Evolutionary conservation across 30 jellyfish, hydroid and myxozoan species (phyloP), one percentile per base, ranked within the genome.

Genomic region (Mastigias papua): DNA sequence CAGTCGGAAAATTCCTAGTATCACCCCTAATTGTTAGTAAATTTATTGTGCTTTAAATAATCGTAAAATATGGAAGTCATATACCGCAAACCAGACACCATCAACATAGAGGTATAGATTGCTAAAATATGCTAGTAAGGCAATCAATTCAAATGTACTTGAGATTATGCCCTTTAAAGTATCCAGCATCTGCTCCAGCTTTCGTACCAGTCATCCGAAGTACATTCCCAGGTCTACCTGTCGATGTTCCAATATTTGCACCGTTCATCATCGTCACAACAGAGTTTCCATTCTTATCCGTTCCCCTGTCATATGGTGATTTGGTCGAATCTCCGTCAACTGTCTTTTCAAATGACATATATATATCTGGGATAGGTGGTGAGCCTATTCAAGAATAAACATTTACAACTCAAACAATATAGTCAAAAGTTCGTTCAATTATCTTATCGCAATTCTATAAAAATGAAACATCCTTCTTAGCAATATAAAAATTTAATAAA

Each of bases 171-270:
- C 23, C 58, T 0, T 61, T 22, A 20, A 84, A 84, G 75, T 71
- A 28, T 2, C 93, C 93, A 30, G 58, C 74, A 32, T 16, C 62
- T 20, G 93, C 93, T 2, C 87, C 86, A 20, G 93, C 93, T 27
- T 84, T 84, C 34, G 93, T 84, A 26, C 93, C 93, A 54, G 48
- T 26, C 15, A 84, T 27, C 19, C 69, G 35, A 34, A 84, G 70
- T 19, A 72, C 87, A 9, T 71, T 72, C 27, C 93, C 87, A 58
- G 81, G 81, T 35, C 93, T 42, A 27, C 82, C 93, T 11, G 25
- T 21, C 6, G 87, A 30, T 19, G 79, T n/a, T 0, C 48, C 81
- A 72, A 84, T 46, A n/a, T 51, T 57, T 0, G 88, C 88, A 17
- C 81, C 93, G 25, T 84, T 71, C 7, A 17, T 0, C 87, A 84